A percentile compares a stretch with the other conserved stretches of the same genome.
These are phyloP conservation scores for Burhinus bistriatus DNA, from an alignment of 2,113 vertebrate genomes.

Conservation along the genomic window DNA sequence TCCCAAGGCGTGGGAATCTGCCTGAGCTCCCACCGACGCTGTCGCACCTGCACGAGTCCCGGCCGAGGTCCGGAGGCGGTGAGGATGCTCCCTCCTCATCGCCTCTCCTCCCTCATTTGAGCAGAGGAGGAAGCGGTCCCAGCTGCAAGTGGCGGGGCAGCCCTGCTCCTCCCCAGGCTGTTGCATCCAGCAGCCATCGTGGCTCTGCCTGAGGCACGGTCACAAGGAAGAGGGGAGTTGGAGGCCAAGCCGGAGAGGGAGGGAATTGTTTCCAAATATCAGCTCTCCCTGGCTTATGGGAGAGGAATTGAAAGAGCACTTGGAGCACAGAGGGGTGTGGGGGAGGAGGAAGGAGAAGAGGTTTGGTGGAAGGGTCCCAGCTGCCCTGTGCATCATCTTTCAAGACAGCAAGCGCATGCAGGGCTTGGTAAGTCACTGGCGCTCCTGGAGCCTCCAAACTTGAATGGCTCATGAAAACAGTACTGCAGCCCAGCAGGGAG, in stretches of 20 bases:
- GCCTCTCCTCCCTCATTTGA: neutral
- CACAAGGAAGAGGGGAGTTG: neutral
- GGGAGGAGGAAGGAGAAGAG: neutral
- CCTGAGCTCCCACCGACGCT: neutral
- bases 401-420: neutral
- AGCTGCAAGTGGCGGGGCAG: neutral
- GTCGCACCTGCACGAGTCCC: neutral
- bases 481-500: neutral
- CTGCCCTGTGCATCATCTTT: neutral
- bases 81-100: neutral
- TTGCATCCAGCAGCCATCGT: neutral
- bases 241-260: neutral
- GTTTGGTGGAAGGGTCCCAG: neutral
- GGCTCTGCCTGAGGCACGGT: neutral
- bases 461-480: neutral
- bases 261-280: neutral
- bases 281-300: neutral
- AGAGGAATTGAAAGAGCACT: neutral
- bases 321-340: rapidly evolving
- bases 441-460: neutral
- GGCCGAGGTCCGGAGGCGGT: neutral
- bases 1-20: neutral
- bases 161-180: neutral
- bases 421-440: neutral
- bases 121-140: neutral